Evolutionary conservation across 1,140 invertebrate species (phyloP), one percentile per base, ranked within the genome.

Genomic region (Ostrea edulis): DNA sequence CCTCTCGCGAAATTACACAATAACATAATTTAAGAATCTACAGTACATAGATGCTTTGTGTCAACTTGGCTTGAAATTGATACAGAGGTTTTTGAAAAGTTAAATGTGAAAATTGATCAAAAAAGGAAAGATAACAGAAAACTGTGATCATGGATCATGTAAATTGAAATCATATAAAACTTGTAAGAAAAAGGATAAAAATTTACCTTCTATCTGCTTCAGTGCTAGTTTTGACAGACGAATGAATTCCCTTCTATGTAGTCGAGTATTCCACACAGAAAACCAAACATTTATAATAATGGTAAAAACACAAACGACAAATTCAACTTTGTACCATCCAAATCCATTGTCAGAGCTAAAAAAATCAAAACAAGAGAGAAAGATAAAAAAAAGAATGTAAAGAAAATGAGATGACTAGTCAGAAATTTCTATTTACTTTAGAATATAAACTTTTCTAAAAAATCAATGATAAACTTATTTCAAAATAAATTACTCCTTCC

Each of bases 211-310:
- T 81, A 88, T 29, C 55, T 55, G 52, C 52, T 22, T 54, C 5
- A 62, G 58, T 7, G 22, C 52, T 65, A 62, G n/a, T 11, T 55
- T 55, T n/a, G 84, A 77, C 17, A 83, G 12, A 68, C 82, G 20
- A 54, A 54, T 51, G 17, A 86, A 54, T 85, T 84, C 81, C 9
- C 65, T 68, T 35, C 71, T 35, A 8, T 51, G 55, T 35, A 71
- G 77, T 53, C 54, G 35, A 51, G 54, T 77, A 54, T 86, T 86
- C 68, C 82, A 82, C 17, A 89, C 53, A 44, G 35, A 52, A 53
- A 87, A 84, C 44, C 82, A 68, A 9, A 84, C 53, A 58, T 84
- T 68, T 84, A 82, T 85, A 20, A 65, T 52, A 20, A 86, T 22
- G 17, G 52, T 55, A 20, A 65, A 20, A n/a, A 84, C 17, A 25